A percentile compares a stretch with the other conserved stretches of the same genome.
These are phyloP conservation scores for Melanotaenia duboulayi DNA, from an alignment of 2,113 vertebrate genomes.

Conservation along the genomic window DNA sequence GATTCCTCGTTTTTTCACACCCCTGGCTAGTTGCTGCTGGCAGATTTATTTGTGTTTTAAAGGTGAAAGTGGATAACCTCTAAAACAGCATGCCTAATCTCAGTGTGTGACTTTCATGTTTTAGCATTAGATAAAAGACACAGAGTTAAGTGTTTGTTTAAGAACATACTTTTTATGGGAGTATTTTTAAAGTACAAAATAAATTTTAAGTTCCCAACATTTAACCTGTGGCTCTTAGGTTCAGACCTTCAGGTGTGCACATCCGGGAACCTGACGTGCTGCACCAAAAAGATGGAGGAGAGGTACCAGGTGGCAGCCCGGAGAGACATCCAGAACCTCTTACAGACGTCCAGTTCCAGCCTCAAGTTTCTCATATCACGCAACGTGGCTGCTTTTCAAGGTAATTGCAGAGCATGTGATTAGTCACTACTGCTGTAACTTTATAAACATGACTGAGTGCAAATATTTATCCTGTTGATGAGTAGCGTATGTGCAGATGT, in stretches of 20 bases:
- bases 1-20: too few species aligned
- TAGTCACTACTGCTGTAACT: not conserved
- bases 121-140: not conserved
- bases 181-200: too few species aligned
- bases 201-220: not conserved
- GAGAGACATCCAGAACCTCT: constrained; percentile 86
- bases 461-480: constrained; percentile 50
- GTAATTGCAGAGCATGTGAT: constrained; percentile 73
- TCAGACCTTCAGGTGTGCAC: constrained; percentile 89
- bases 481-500: constrained; percentile 31
- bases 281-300: constrained; percentile 91
- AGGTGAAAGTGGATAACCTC: not conserved
- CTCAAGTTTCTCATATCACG: constrained; percentile 87
- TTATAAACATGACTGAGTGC: constrained; percentile 3
- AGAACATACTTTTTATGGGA: too few species aligned
- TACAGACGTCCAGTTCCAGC: constrained; percentile 86
- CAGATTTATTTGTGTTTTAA: not conserved
- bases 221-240: constrained; percentile 72
- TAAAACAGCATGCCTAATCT: not conserved
- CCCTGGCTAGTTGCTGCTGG: not conserved
- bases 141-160: too few species aligned
- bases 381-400: constrained; percentile 91
- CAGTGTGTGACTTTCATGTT: not conserved
- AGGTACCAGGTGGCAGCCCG: constrained; percentile 85
- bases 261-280: constrained; percentile 86